Evolutionary conservation across 2,888 invertebrate genomes (phyloP).

Genomic region (Rhamphomyia laevipes): DNA sequence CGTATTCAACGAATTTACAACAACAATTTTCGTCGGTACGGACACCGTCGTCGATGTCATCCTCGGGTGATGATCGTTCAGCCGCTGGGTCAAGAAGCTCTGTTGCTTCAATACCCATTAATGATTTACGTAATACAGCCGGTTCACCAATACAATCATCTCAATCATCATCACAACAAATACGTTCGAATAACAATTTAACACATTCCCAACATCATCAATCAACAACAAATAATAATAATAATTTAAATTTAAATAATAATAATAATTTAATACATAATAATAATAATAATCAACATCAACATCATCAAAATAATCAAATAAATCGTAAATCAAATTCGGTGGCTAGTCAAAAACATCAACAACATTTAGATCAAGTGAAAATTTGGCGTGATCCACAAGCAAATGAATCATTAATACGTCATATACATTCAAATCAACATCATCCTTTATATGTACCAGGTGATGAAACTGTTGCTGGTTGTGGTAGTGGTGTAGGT

Average conservation of each 20-base stretch:
- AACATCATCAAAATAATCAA: background rate
- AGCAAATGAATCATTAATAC: conserved; percentile 8
- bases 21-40: background rate
- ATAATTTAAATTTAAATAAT: background rate
- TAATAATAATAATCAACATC: background rate
- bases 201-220: background rate
- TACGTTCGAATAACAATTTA: too few relatives aligned
- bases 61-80: conserved; percentile 13
- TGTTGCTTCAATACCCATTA: conserved; percentile 10
- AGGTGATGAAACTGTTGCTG: background rate
- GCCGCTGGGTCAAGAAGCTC: conserved; percentile 13
- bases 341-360: too few relatives aligned
- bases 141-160: background rate
- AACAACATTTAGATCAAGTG: conserved; percentile 3
- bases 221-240: conserved; percentile 2
- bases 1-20: background rate
- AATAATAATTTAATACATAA: background rate
- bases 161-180: conserved; percentile 3
- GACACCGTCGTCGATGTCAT: conserved; percentile 11
- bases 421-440: conserved; percentile 8
- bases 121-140: background rate
- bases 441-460: conserved; percentile 5
- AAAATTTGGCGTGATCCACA: conserved; percentile 10
- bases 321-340: background rate
- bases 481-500: background rate